Evolutionary conservation across 2,113 vertebrate species (phyloP), one percentile per base, ranked within the genome.

Genomic region (Cyanoliseus patagonus): DNA sequence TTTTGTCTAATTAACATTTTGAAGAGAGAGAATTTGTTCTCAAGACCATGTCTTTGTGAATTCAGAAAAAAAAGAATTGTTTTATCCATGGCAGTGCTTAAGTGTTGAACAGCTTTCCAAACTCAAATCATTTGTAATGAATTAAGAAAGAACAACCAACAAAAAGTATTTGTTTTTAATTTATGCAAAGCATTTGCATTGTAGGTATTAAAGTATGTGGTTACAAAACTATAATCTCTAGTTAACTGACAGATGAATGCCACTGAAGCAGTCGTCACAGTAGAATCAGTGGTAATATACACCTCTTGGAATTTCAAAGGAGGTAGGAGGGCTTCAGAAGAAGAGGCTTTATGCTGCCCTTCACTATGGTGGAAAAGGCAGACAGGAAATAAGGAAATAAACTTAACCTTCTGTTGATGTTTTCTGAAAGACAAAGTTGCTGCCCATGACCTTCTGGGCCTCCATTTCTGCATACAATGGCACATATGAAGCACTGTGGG

Each of bases 1-100:
- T 44, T 88, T 90, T 33, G 17, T 33, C 86, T 84, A 94, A 88
- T 85, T 88, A 94, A 63, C 53, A 61, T 81, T 83, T 81, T 75
- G 53, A 95, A 90, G 76, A 93, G n/a, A 80, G n/a, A 81, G 55
- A 30, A n/a, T 66, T 70, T 39, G 10, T 35, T 24, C 49, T 89
- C 33, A 9, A 64, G 22, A 80, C 62, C 31, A 30, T 64, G 31
- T 52, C 49, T 91, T 66, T 70, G 49, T 15, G 14, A 80, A 86
- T 47, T 67, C 41, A 66, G 67, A 77, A 83, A 11, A 91, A 59
- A 76, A 35, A 14, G 22, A 92, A 63, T 16, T 46, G 46, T 78
- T 95, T 83, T 57, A 63, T 86, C 69, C 23, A 22, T 78, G 28
- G 14, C 30, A 75, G 47, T 11, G 42, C 49, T 78, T 84, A 44